Base-by-base conservation (phyloP, 2,888 invertebrate species). In the Clanis bilineata region DNA sequence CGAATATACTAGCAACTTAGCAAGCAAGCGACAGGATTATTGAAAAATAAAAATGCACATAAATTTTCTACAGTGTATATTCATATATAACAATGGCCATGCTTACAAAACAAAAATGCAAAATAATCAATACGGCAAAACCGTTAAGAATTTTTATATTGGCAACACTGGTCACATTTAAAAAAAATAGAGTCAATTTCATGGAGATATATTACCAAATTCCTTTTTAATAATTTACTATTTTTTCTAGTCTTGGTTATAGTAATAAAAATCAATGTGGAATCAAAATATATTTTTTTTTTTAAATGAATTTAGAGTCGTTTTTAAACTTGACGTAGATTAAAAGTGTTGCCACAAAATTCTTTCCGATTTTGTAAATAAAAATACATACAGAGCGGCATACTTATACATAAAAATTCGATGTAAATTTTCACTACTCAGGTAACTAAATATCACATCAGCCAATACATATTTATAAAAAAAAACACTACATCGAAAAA, bases 11-110 rank as follows among this genome's bases (percentile, higher is more conserved):
- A 67, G 74, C 66, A 51, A 71, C 81, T 80, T 70, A 67, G 74
- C 66, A 51, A 71, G 59, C 58, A 70, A 73, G 66, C 70, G 61
- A 65, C 68, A 72, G 68, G 58, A 25, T 12, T 25, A 28, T 36
- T 9, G 6, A 56, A 60, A 86, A 87, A 89, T 86, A 88, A 88
- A 90, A 90, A 86, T 80, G 76, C 83, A 69, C 70, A 76, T 68
- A 69, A 67, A 71, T 64, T 67, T 76, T 72, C 69, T 70, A 81
- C 74, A 79, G 80, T 82, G 80, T 88, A 88, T 90, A 88, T 89
- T 88, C 72, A 85, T 80, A 84, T 83, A 83, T 81, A 83, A 85
- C 88, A 90, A 90, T 88, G 90, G 90, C 90, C 83, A 72, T 85
- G 88, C 80, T 84, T 67, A 79, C 55, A 58, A 36, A 47, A 12